A percentile compares a stretch with the other conserved stretches of the same genome.
Evolutionary conservation across 2,888 invertebrate species (phyloP).

Genomic region (Pyralis farinalis): DNA sequence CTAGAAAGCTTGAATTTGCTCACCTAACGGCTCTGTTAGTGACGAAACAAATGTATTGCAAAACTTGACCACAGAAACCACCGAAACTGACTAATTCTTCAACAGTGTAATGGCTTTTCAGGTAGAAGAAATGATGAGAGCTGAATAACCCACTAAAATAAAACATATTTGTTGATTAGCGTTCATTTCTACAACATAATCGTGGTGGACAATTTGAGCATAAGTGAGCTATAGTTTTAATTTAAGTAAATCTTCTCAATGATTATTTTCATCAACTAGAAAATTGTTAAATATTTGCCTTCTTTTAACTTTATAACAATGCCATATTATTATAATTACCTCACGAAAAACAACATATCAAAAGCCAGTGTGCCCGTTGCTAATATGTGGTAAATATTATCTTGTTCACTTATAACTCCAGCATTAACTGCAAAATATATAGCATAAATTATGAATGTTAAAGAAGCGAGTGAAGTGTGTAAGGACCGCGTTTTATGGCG

Average conservation of each 20-base stretch:
- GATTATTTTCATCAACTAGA: too few relatives aligned
- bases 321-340: conserved; percentile 56
- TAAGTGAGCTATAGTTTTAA: too few relatives aligned
- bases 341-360: conserved; percentile 83
- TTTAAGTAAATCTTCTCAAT: too few relatives aligned
- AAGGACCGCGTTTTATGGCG: too few relatives aligned
- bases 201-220: too few relatives aligned
- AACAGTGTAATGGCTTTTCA: conserved; percentile 68
- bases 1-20: background rate
- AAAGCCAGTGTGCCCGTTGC: conserved; percentile 80
- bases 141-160: conserved; percentile 80
- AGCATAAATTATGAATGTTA: too few relatives aligned
- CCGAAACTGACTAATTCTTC: conserved; percentile 67
- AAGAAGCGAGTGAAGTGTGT: too few relatives aligned
- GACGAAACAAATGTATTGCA: conserved; percentile 75
- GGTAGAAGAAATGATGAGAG: conserved; percentile 81
- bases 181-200: too few relatives aligned
- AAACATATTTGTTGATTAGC: conserved; percentile 1
- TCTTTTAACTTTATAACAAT: too few relatives aligned
- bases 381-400: conserved; percentile 72
- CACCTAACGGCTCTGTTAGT: conserved; percentile 82
- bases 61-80: conserved; percentile 66
- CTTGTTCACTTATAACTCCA: conserved; percentile 55
- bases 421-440: conserved; percentile 68
- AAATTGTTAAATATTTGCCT: too few relatives aligned